Percentiles rank a stretch among this genome's conserved stretches.
These are phyloP conservation scores for Palythoa grandiflora DNA, from an alignment of 92 coral and sea anemone genomes.

Conservation along the genomic window DNA sequence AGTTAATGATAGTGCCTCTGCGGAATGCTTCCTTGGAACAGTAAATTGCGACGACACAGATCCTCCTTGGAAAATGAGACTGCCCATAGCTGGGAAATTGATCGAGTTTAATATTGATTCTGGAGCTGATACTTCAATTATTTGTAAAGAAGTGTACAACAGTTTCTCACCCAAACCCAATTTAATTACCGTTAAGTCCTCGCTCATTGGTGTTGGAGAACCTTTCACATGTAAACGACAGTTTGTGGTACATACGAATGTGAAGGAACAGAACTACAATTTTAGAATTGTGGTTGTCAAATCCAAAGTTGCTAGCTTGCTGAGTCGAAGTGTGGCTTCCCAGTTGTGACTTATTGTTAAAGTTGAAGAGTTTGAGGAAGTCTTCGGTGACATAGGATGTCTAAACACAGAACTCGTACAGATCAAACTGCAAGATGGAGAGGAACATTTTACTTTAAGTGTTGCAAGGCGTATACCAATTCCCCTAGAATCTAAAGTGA, in stretches of 20 bases:
- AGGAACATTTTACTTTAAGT: background rate
- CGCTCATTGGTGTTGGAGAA: background rate
- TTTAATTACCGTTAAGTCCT: background rate
- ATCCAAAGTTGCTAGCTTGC: background rate
- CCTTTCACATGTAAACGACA: background rate
- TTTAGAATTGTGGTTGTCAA: background rate
- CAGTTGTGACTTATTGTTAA: constrained; percentile 1
- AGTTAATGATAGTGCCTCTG: background rate
- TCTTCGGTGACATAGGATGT: constrained; percentile 19
- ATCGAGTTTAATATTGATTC: background rate
- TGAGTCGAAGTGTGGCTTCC: constrained; percentile 17
- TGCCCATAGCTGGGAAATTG: background rate
- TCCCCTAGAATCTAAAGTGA: background rate
- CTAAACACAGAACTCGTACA: background rate
- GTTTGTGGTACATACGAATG: background rate
- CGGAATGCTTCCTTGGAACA: background rate
- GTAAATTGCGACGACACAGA: background rate
- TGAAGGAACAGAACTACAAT: background rate
- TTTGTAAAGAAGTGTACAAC: background rate
- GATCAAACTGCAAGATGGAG: background rate
- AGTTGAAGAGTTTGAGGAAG: constrained; percentile 39
- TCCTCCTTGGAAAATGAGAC: background rate
- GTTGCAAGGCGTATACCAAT: background rate
- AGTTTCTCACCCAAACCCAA: background rate
- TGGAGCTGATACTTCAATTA: background rate